Conservation (phyloP, 2,113 vertebrate species). For the Anhinga anhinga region DNA sequence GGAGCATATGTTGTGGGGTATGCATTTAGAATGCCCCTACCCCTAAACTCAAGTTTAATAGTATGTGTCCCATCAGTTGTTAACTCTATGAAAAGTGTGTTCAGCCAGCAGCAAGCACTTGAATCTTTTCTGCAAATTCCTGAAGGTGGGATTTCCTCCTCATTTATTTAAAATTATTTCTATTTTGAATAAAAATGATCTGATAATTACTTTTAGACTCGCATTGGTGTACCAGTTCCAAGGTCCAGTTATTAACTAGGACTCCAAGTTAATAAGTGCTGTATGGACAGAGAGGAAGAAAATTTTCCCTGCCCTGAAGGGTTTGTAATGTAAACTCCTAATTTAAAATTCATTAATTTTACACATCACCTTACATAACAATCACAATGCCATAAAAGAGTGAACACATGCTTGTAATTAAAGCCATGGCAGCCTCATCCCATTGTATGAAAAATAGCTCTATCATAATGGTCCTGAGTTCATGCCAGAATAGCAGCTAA, state of each 20-base stretch:
- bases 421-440: constrained; percentile 55
- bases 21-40: neutral
- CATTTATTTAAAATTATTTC: neutral
- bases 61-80: neutral
- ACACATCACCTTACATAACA: constrained; percentile 63
- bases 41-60: neutral
- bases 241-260: neutral
- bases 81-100: neutral
- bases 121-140: neutral
- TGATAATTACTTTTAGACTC: neutral
- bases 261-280: neutral
- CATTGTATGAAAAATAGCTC: constrained; percentile 68
- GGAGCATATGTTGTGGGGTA: neutral
- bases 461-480: constrained; percentile 59
- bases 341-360: constrained; percentile 55
- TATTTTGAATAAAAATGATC: neutral
- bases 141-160: neutral
- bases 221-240: neutral
- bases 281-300: neutral
- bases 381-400: constrained; percentile 50
- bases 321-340: constrained; percentile 32
- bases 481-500: constrained; percentile 66
- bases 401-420: constrained; percentile 66
- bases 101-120: neutral
- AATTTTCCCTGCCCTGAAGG: neutral